Evolutionary conservation across 2,797 vertebrate genomes (phyloP).

Genomic region (Phrynocephalus vlangalii): DNA sequence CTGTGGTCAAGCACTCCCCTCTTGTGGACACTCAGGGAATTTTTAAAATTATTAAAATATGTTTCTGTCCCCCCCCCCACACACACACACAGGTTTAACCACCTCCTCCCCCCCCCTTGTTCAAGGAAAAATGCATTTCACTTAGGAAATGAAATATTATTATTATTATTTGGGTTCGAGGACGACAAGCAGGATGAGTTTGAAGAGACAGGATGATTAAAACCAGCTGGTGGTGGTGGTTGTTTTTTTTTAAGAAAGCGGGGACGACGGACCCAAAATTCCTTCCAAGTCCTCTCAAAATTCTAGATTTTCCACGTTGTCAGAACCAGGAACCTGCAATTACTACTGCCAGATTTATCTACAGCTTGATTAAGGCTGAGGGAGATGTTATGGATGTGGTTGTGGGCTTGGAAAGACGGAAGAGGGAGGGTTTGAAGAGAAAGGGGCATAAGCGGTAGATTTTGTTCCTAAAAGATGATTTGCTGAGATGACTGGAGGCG

Average conservation of each 20-base stretch:
- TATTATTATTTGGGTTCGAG: too few species aligned
- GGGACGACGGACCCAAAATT: background rate
- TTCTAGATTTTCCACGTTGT: background rate
- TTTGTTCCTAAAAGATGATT: too few species aligned
- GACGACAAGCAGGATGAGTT: background rate
- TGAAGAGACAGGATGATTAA: background rate
- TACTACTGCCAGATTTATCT: background rate
- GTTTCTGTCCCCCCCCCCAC: background rate
- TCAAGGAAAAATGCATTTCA: background rate
- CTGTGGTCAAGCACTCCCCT: constrained; percentile 61
- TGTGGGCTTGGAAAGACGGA: too few species aligned
- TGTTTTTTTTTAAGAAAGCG: background rate
- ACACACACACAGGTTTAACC: background rate
- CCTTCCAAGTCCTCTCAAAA: background rate
- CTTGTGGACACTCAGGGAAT: constrained; percentile 54
- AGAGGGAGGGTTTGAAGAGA: background rate
- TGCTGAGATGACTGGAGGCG: too few species aligned
- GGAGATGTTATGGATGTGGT: background rate
- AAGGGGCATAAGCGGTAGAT: background rate
- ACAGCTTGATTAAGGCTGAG: background rate
- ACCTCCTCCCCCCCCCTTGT: background rate
- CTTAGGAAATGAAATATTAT: background rate
- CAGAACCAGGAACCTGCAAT: background rate
- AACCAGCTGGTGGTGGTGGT: too few species aligned
- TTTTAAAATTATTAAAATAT: background rate